These are phyloP conservation scores for Drosophila longiperda DNA, from an alignment of 2,888 invertebrate genomes.

Conservation along the genomic window DNA sequence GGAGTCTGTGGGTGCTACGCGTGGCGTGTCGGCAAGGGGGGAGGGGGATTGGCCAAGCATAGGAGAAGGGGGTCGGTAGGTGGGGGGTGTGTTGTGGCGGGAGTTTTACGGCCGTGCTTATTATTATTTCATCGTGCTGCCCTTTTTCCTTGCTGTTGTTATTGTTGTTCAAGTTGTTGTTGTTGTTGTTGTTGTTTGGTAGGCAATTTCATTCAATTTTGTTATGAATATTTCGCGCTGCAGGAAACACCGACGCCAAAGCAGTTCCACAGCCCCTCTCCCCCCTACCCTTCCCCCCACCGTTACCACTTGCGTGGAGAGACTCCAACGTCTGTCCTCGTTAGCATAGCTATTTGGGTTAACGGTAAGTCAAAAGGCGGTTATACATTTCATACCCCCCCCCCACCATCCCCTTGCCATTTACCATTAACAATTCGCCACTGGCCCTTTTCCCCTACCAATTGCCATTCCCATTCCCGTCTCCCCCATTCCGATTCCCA, in stretches of 20 bases:
- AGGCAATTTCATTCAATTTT: slow-evolving; percentile 70
- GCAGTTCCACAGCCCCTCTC: not conserved
- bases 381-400: not conserved
- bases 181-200: slow-evolving; percentile 25
- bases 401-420: not conserved
- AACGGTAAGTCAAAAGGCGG: slow-evolving; percentile 26
- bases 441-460: not conserved
- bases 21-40: slow-evolving; percentile 2
- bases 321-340: slow-evolving; percentile 23
- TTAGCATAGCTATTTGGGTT: slow-evolving; percentile 33
- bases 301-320: not conserved
- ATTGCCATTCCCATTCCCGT: not conserved
- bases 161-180: slow-evolving; percentile 23
- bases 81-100: not conserved
- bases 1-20: not conserved
- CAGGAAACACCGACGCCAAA: slow-evolving; percentile 28
- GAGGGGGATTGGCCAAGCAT: not conserved
- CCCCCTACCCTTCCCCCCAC: not conserved
- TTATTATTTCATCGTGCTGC: slow-evolving; percentile 59
- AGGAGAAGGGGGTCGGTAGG: not conserved
- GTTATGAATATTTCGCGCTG: slow-evolving; percentile 60
- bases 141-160: slow-evolving; percentile 17
- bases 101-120: slow-evolving; percentile 33
- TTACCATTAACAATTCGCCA: not conserved
- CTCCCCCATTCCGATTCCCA: not conserved